Evolutionary conservation across 2,888 invertebrate genomes (phyloP).

Genomic region (Nomada goodeniana): DNA sequence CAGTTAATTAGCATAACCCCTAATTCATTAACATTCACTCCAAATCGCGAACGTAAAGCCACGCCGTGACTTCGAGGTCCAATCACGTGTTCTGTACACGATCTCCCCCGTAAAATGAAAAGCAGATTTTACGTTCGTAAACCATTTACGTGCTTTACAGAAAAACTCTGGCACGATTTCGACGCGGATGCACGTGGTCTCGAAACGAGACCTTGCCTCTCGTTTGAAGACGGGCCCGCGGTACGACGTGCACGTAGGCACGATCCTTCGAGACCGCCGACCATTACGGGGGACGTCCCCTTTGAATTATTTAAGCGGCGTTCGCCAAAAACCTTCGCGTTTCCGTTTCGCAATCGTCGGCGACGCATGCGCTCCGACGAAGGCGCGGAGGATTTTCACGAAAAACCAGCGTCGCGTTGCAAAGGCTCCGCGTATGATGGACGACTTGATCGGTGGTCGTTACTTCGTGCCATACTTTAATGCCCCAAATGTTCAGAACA

Average conservation of each 20-base stretch:
- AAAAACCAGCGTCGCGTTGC: slow-evolving; percentile 33
- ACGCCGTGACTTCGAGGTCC: background rate
- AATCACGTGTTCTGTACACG: slow-evolving; percentile 7
- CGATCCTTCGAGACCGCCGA: slow-evolving; percentile 43
- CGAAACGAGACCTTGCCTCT: slow-evolving; percentile 70
- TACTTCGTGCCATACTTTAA: too few relatives aligned
- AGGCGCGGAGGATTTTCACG: slow-evolving; percentile 22
- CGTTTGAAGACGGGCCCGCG: slow-evolving; percentile 56
- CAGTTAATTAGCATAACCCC: too few relatives aligned
- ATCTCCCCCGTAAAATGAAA: background rate
- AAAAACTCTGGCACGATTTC: slow-evolving; percentile 20
- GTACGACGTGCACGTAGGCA: slow-evolving; percentile 32
- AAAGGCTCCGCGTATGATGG: background rate
- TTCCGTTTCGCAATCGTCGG: slow-evolving; percentile 61
- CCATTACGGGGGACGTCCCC: slow-evolving; percentile 44
- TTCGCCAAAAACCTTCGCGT: slow-evolving; percentile 55
- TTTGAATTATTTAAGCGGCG: slow-evolving; percentile 76
- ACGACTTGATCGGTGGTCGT: slow-evolving; percentile 10
- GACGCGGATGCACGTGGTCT: slow-evolving; percentile 32
- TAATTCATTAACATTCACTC: background rate
- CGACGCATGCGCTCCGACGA: background rate
- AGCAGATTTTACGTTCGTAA: slow-evolving; percentile 5
- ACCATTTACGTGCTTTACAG: background rate
- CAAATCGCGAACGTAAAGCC: background rate
- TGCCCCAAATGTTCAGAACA: too few relatives aligned